Evolutionary conservation across 2,797 vertebrate species (phyloP).

Genomic region (Ptychadena robeensis): DNA sequence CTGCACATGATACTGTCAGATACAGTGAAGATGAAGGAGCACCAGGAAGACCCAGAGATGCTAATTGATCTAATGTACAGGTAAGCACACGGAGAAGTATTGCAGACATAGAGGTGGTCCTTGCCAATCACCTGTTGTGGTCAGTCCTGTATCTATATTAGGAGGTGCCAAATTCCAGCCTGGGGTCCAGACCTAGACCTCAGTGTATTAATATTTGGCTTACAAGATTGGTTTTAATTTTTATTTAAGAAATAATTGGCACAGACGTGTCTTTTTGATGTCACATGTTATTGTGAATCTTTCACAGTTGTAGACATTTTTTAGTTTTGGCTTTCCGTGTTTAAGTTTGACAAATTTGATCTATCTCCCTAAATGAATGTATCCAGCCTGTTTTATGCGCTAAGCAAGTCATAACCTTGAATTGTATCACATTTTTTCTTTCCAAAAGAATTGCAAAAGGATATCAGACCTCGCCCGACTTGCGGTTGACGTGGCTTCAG

Average conservation of each 20-base stretch:
- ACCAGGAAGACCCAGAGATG: constrained; percentile 98
- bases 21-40: constrained; percentile 99
- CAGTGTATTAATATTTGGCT: too few relatives aligned
- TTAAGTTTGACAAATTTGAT: too few relatives aligned
- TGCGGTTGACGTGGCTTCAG: constrained; percentile 95
- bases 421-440: neutral
- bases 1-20: constrained; percentile 98
- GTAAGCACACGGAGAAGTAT: constrained; percentile 67
- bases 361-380: neutral
- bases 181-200: too few relatives aligned
- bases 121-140: too few relatives aligned
- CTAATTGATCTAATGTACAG: constrained; percentile 98
- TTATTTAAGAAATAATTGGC: too few relatives aligned
- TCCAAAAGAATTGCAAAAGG: constrained; percentile 92
- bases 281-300: too few relatives aligned
- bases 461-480: constrained; percentile 96
- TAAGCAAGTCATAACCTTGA: neutral
- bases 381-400: neutral
- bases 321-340: too few relatives aligned
- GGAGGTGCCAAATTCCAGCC: too few relatives aligned
- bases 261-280: too few relatives aligned
- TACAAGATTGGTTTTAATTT: too few relatives aligned
- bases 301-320: too few relatives aligned
- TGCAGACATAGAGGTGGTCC: neutral
- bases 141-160: neutral